A percentile compares a stretch with the other conserved stretches of the same genome.
Conservation (phyloP, 2,888 invertebrate genomes). For the Protonemura montana region DNA sequence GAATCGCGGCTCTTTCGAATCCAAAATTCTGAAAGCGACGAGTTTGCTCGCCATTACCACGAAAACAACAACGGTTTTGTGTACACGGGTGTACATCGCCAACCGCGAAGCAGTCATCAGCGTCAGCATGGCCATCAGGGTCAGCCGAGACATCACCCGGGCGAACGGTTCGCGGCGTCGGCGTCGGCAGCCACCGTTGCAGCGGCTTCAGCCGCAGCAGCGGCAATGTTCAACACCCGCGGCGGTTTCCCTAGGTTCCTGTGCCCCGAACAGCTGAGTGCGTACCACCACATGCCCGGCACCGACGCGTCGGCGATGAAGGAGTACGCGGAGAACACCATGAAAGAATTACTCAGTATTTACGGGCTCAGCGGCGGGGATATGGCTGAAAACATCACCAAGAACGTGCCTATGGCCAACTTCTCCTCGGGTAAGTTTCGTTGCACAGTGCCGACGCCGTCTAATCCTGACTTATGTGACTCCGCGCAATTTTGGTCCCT, state of each 20-base stretch:
- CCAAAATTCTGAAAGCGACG: neutral
- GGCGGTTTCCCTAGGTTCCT: slow-evolving; percentile 38
- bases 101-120: neutral
- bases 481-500: neutral
- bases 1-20: slow-evolving; percentile 36
- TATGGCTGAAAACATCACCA: slow-evolving; percentile 73
- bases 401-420: slow-evolving; percentile 74
- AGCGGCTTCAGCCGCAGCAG: slow-evolving; percentile 55
- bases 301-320: slow-evolving; percentile 69
- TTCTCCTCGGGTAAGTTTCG: slow-evolving; percentile 69
- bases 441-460: too few relatives aligned
- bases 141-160: neutral
- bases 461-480: too few relatives aligned
- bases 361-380: slow-evolving; percentile 75
- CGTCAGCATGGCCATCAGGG: neutral
- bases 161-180: slow-evolving; percentile 51
- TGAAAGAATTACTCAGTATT: slow-evolving; percentile 79
- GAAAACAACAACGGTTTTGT: slow-evolving; percentile 32
- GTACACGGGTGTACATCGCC: neutral
- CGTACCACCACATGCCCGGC: slow-evolving; percentile 49
- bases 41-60: slow-evolving; percentile 2
- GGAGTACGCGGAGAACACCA: slow-evolving; percentile 80
- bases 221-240: slow-evolving; percentile 55
- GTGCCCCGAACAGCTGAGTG: slow-evolving; percentile 45
- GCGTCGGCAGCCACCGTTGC: slow-evolving; percentile 57